Base-by-base conservation (phyloP, 2,113 vertebrate species). In the Scytalopus superciliaris region DNA sequence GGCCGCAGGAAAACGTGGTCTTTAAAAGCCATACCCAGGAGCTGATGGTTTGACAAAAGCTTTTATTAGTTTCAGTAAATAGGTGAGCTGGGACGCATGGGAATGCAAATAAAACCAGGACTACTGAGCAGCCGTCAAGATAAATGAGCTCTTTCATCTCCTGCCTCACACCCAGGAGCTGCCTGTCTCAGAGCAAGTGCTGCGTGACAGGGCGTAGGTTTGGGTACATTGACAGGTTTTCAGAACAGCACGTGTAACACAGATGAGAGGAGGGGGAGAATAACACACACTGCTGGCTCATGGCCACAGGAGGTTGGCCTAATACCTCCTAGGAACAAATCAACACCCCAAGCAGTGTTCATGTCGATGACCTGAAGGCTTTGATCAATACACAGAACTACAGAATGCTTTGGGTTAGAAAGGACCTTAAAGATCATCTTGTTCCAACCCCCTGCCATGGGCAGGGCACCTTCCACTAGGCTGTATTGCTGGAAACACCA, bases 61-160 rank as follows among this genome's bases (percentile, higher is more conserved):
- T 89, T 89, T 84, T 67, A 55, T 72, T 81, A 15, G 0, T 77
- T 40, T 75, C 1, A 10, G 91, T 78, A 82, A 96, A 94, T 33
- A 82, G 74, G 84, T 23, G 60, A 94, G 91, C 39, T 22, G 40
- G 79, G 55, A 66, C 3, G 2, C 62, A 77, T 10, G 75, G 84
- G 87, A 95, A 82, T 6, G 84, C 93, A 92, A 95, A 96, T 19
- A 95, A 60, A 87, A 60, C 0, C 47, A 40, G 76, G 33, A 56
- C 30, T 74, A 19, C 69, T 6, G 56, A 93, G 30, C 67, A 69
- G 92, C 78, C 5, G 0, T 22, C 0, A 19, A 93, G 96, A 94
- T 96, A 89, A 96, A 70, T 0, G 4, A 50, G 45, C 80, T 28
- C 94, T 96, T 95, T 96, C 86, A 95, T 87, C 91, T 92, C 68